A percentile compares a stretch with the other conserved stretches of the same genome.
Conservation (phyloP, 2,888 invertebrate genomes). For the Aphodius granarius region DNA sequence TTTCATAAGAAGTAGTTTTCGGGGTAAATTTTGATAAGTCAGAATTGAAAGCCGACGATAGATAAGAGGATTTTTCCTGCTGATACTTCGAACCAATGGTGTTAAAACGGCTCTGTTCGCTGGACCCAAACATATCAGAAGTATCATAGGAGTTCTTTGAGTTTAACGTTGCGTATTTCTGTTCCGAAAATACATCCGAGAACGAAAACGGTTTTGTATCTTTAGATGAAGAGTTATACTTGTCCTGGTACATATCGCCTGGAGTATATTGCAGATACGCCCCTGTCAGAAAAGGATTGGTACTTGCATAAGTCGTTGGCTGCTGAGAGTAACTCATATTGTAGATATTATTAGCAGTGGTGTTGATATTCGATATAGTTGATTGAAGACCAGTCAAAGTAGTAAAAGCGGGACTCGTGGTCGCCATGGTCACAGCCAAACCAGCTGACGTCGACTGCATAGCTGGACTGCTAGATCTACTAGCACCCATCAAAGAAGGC, state of each 20-base stretch:
- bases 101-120: constrained; percentile 21
- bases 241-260: constrained; percentile 42
- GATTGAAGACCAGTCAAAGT: constrained; percentile 47
- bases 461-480: constrained; percentile 51
- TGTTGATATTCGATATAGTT: constrained; percentile 47
- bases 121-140: constrained; percentile 23
- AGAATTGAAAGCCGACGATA: constrained; percentile 42
- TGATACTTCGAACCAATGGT: constrained; percentile 45
- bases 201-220: constrained; percentile 46
- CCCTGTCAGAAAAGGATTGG: constrained; percentile 63
- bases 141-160: constrained; percentile 41
- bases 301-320: constrained; percentile 55
- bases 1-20: constrained; percentile 39
- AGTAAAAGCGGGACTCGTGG: constrained; percentile 49
- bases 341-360: constrained; percentile 45
- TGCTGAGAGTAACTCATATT: constrained; percentile 38
- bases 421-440: constrained; percentile 63
- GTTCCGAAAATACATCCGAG: constrained; percentile 36
- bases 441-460: constrained; percentile 64
- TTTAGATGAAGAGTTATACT: constrained; percentile 48
- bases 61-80: constrained; percentile 44
- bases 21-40: constrained; percentile 44
- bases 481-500: constrained; percentile 38
- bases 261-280: constrained; percentile 52
- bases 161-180: constrained; percentile 41